These are phyloP conservation scores for Caenorhabditis sp. DNA, from an alignment of 2,888 invertebrate genomes.

Conservation along the genomic window DNA sequence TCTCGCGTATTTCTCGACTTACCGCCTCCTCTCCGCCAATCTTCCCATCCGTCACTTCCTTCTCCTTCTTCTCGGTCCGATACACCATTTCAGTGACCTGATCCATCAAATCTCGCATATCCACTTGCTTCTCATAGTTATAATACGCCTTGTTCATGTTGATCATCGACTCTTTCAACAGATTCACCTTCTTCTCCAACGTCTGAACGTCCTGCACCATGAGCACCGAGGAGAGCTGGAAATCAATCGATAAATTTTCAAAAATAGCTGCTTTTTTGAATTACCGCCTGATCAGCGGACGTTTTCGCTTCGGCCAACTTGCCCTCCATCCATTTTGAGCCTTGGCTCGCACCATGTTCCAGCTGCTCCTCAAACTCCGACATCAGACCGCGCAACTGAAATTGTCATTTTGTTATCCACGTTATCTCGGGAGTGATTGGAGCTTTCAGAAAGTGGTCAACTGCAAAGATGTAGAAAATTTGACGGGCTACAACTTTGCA, in stretches of 20 bases:
- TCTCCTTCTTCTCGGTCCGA: conserved; percentile 44
- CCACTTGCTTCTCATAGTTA: conserved; percentile 34
- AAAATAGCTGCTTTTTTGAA: not conserved
- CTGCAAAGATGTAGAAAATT: too few relatives aligned
- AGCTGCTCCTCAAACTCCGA: conserved; percentile 31
- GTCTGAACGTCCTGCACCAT: conserved; percentile 46
- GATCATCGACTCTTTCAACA: conserved; percentile 47
- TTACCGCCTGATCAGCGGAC: conserved; percentile 39
- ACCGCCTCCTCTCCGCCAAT: conserved; percentile 23
- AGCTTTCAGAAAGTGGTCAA: not conserved
- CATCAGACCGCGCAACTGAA: conserved; percentile 25
- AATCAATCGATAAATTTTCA: conserved; percentile 1
- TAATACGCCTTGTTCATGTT: conserved; percentile 45
- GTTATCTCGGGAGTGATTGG: not conserved
- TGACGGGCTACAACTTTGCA: too few relatives aligned
- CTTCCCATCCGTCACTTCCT: conserved; percentile 2
- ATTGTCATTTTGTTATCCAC: not conserved
- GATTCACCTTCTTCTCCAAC: conserved; percentile 56
- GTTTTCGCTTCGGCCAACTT: conserved; percentile 23
- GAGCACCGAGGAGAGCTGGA: conserved; percentile 34
- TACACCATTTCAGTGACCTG: conserved; percentile 57
- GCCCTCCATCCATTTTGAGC: conserved; percentile 36
- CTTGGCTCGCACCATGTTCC: conserved; percentile 6
- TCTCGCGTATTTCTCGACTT: not conserved
- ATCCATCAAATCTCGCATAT: conserved; percentile 47